Conservation (phyloP, 2,113 vertebrate genomes). For the Romanogobio albipinnatus region DNA sequence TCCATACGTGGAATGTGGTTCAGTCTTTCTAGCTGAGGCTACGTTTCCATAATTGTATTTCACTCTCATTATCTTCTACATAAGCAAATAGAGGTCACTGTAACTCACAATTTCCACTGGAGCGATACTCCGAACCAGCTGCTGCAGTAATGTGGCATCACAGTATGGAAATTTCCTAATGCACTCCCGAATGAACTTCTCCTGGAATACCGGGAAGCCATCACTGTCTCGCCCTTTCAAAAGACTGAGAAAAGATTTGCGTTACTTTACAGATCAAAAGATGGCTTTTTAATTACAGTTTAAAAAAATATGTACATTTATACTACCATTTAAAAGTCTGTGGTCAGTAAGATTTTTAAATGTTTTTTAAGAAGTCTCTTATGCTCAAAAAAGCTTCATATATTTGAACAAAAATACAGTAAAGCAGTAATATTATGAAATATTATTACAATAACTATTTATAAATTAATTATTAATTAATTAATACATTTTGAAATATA, state of each 20-base stretch:
- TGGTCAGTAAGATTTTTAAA: too few species aligned
- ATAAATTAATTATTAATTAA: too few species aligned
- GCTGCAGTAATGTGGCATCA: slow-evolving; percentile 93
- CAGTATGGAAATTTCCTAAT: slow-evolving; percentile 96
- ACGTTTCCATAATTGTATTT: neutral
- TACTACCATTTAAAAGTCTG: neutral
- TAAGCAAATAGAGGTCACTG: slow-evolving; percentile 1
- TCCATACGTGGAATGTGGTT: neutral
- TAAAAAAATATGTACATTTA: neutral
- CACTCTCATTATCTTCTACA: neutral
- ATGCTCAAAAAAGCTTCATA: neutral
- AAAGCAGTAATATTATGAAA: neutral
- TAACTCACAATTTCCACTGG: slow-evolving; percentile 91
- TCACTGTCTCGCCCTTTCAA: slow-evolving; percentile 90
- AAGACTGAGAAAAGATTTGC: slow-evolving; percentile 74
- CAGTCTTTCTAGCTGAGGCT: neutral
- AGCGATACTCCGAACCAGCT: slow-evolving; percentile 95
- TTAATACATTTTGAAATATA: too few species aligned
- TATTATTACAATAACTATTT: too few species aligned
- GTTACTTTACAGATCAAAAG: neutral
- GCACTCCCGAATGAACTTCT: slow-evolving; percentile 93
- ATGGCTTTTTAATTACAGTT: neutral
- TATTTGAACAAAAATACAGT: neutral
- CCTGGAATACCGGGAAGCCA: slow-evolving; percentile 91
- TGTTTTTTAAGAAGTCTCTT: neutral